Conservation (phyloP, 1,140 invertebrate genomes). For the Brachionus asplanchnoidis region DNA sequence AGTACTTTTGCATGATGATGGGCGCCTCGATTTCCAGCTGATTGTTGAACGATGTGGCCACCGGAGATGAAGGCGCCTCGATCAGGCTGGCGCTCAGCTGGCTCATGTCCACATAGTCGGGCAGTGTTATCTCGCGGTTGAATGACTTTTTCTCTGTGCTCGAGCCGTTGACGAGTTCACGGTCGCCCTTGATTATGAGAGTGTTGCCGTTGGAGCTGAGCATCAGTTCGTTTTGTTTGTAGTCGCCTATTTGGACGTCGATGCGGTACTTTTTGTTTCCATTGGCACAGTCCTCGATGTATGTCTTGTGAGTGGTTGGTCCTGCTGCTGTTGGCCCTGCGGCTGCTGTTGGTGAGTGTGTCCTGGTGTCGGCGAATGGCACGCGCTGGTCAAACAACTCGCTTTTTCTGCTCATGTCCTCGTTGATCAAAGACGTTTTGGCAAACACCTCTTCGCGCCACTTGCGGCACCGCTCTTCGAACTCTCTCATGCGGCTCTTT, state of each 20-base stretch:
- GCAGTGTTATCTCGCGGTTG: constrained; percentile 24
- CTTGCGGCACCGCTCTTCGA: constrained; percentile 34
- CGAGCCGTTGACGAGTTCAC: background rate
- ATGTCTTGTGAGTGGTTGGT: background rate
- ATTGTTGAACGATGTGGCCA: background rate
- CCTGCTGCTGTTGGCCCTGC: too few species aligned
- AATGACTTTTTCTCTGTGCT: constrained; percentile 25
- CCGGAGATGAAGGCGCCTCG: background rate
- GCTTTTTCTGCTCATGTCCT: background rate
- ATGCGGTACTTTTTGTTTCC: constrained; percentile 28
- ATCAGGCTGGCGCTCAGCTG: background rate
- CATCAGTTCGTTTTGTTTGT: constrained; percentile 25
- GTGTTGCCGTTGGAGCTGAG: background rate
- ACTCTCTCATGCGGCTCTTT: constrained; percentile 17
- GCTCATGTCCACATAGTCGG: constrained; percentile 17
- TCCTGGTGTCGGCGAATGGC: background rate
- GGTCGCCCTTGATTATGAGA: constrained; percentile 34
- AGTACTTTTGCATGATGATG: constrained; percentile 18
- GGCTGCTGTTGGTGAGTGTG: too few species aligned
- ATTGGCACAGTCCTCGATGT: background rate
- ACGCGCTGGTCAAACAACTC: background rate
- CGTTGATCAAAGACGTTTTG: background rate
- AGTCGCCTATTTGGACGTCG: constrained; percentile 35
- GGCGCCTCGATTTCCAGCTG: constrained; percentile 8
- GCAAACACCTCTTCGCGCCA: constrained; percentile 34